Conservation (phyloP, 2,113 vertebrate genomes). For the Sturnus vulgaris region DNA sequence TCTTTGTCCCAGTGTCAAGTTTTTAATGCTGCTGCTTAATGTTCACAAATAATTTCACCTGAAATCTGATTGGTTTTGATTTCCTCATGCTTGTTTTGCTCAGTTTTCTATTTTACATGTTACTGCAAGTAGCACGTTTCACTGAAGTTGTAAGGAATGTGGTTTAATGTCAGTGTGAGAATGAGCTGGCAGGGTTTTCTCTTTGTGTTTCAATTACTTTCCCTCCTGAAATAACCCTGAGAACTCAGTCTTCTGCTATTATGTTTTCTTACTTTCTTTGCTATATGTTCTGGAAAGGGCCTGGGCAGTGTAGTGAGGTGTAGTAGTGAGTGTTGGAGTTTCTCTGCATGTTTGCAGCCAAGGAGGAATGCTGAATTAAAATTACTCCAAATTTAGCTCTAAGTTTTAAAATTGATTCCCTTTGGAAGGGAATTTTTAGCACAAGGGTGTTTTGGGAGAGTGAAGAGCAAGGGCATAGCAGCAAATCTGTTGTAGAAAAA, state of each 20-base stretch:
- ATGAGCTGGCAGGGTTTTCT: conserved; percentile 34
- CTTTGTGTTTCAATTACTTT: conserved; percentile 34
- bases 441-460: background rate
- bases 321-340: background rate
- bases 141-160: conserved; percentile 24
- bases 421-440: conserved; percentile 5
- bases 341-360: background rate
- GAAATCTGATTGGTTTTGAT: background rate
- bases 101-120: background rate
- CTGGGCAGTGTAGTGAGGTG: background rate
- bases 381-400: background rate
- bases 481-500: background rate
- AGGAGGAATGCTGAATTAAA: conserved; percentile 11
- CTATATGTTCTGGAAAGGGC: background rate
- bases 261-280: background rate
- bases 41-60: background rate
- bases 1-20: background rate
- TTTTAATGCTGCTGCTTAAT: background rate
- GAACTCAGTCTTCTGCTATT: background rate
- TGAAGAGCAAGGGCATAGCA: background rate
- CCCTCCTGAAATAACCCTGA: conserved; percentile 46
- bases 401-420: background rate
- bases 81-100: background rate
- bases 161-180: conserved; percentile 41
- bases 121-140: background rate